Base-by-base conservation (phyloP, 2,113 vertebrate genomes). In the Neoarius graeffei region DNA sequence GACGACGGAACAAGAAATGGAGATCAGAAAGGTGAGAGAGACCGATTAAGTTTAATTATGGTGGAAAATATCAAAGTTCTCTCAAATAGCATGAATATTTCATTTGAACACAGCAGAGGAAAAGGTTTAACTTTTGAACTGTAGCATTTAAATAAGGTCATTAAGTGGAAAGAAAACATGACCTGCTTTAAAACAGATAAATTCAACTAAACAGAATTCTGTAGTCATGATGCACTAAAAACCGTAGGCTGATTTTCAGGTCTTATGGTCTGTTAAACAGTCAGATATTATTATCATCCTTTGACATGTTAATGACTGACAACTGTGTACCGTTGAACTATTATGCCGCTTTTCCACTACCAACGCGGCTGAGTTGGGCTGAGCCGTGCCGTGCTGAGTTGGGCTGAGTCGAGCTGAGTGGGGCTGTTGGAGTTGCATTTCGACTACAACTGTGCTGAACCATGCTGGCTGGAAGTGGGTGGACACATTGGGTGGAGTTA, bases 81-180 rank as follows among this genome's bases (percentile, higher is more conserved):
- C 14, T 88, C 54, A 20, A 84, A 88, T 25, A 84, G 81, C 56
- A 88, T 86, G 77, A 86, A 88, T 89, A 87, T 88, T 86, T 84
- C 27, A 89, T 88, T 56, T 79, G 35, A 59, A 42, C 30, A 57
- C 56, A 59, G 35, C 19, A 50, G 60, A 74, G 67, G 25, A 90
- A 50, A 30, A 80, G 67, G 20, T 86, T 81, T 60, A 69, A 83
- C 86, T 86, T 64, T 64, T 73, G 66, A 30, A 69, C 54, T 54
- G 67, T 66, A 15, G 17, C 67, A 57, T 81, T 83, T 48, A 84
- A 88, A 86, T 50, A 76, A 35, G 81, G 81, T 81, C 48, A 67
- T 83, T 83, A 69, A 30, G 17, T 7, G 5, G 60, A 84, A 84
- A 35, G 56, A 48, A 83, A 71, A 83, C 71, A 86, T 80, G 59